A percentile compares a stretch with the other conserved stretches of the same genome.
phyloP scores from a whole-genome alignment of 92 coral and sea anemone species.

The Zoanthus solanderi region DNA sequence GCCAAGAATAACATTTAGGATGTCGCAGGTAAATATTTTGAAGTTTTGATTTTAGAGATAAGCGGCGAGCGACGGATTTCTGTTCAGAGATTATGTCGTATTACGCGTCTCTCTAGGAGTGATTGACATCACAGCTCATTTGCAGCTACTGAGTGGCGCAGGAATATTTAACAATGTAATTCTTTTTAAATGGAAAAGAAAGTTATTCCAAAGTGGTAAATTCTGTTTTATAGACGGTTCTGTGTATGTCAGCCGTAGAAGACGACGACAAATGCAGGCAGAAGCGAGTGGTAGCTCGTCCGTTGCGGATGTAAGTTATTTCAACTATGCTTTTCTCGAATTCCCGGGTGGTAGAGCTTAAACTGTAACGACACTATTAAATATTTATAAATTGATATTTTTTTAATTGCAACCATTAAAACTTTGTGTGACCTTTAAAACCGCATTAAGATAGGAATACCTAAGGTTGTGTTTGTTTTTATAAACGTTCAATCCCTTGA shows the following conservation, averaged over 20 bases:
- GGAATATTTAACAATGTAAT: background rate
- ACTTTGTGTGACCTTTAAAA: background rate
- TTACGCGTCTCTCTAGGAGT: background rate
- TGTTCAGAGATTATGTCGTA: background rate
- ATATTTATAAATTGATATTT: background rate
- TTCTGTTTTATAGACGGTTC: constrained; percentile 28
- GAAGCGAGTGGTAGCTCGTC: background rate
- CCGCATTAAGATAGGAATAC: background rate
- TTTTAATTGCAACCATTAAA: background rate
- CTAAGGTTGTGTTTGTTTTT: background rate
- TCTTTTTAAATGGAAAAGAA: background rate
- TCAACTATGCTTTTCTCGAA: background rate
- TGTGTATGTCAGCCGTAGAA: constrained; percentile 20
- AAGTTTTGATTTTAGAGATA: background rate
- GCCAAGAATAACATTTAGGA: background rate
- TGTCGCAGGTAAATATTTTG: background rate
- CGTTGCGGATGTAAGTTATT: constrained; percentile 24
- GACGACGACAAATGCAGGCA: constrained; percentile 31
- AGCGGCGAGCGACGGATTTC: background rate
- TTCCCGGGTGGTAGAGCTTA: background rate
- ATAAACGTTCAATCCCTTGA: no score
- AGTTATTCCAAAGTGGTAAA: background rate
- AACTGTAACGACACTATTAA: background rate
- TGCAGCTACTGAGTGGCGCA: background rate
- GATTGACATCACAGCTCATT: background rate